Evolutionary conservation across 2,888 invertebrate species (phyloP).

Genomic region (Kryphioiulus occultus): DNA sequence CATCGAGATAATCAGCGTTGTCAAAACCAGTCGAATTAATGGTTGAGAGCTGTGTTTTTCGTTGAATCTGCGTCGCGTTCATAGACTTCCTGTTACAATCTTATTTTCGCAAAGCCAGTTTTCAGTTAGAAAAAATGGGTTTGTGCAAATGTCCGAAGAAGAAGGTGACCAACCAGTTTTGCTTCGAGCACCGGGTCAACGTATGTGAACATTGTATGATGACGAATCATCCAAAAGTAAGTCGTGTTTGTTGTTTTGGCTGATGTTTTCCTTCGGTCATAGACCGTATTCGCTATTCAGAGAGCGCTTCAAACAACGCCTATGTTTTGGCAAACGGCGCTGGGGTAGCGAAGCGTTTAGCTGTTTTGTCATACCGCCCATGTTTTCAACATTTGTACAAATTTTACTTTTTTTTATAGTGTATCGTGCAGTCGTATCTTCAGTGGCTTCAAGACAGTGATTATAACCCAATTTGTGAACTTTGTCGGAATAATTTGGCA

Average conservation of each 20-base stretch:
- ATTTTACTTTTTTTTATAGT: constrained; percentile 71
- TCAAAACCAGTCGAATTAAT: neutral
- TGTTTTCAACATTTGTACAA: neutral
- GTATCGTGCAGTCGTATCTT: constrained; percentile 96
- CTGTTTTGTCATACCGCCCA: neutral
- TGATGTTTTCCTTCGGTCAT: neutral
- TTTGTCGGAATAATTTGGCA: constrained; percentile 82
- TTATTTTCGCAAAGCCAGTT: neutral
- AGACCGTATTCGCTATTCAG: neutral
- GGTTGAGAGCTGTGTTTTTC: neutral
- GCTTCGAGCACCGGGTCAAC: constrained; percentile 98
- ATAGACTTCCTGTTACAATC: neutral
- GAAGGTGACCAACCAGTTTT: constrained; percentile 97
- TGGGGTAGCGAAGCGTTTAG: neutral
- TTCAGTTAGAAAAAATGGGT: constrained; percentile 75
- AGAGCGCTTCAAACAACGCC: neutral
- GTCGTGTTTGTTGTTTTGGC: too few relatives aligned
- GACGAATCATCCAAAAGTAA: constrained; percentile 92
- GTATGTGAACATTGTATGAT: constrained; percentile 99
- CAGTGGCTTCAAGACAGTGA: constrained; percentile 99
- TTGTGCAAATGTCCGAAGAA: constrained; percentile 98
- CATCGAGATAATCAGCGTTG: neutral
- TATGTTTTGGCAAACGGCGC: neutral
- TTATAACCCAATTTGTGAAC: constrained; percentile 90
- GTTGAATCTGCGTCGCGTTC: neutral